These are phyloP conservation scores for Mesoligia furuncula DNA, from an alignment of 2,888 invertebrate species.

Conservation along the genomic window DNA sequence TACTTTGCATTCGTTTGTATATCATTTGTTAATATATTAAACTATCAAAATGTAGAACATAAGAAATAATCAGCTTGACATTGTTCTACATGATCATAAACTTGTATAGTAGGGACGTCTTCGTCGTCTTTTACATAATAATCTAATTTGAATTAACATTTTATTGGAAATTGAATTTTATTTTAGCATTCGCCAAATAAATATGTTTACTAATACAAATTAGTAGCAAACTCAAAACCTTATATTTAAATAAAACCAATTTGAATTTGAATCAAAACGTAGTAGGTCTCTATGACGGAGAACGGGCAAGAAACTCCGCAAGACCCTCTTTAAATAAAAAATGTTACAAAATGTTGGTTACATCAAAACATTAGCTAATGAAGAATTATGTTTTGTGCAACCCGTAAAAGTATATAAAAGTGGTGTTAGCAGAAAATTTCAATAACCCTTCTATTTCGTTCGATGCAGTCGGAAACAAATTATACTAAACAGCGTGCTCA, in stretches of 20 bases:
- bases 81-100: slow-evolving; percentile 41
- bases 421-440: neutral
- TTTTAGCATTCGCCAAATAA: neutral
- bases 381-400: neutral
- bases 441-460: neutral
- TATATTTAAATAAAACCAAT: neutral
- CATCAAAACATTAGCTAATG: neutral
- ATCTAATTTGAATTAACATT: slow-evolving; percentile 4
- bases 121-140: neutral
- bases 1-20: slow-evolving; percentile 42
- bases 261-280: neutral
- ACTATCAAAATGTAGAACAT: slow-evolving; percentile 29
- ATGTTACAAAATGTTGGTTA: neutral
- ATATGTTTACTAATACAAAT: neutral
- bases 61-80: neutral
- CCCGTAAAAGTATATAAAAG: neutral
- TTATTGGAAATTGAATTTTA: slow-evolving; percentile 1
- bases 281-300: neutral
- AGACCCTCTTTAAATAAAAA: neutral
- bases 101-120: slow-evolving; percentile 13
- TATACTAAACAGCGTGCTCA: neutral
- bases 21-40: slow-evolving; percentile 25
- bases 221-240: neutral
- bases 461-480: neutral
- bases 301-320: neutral